Percentiles rank a stretch among this genome's conserved stretches.
Conservation (phyloP, 2,113 vertebrate genomes). For the Ciconia boyciana region DNA sequence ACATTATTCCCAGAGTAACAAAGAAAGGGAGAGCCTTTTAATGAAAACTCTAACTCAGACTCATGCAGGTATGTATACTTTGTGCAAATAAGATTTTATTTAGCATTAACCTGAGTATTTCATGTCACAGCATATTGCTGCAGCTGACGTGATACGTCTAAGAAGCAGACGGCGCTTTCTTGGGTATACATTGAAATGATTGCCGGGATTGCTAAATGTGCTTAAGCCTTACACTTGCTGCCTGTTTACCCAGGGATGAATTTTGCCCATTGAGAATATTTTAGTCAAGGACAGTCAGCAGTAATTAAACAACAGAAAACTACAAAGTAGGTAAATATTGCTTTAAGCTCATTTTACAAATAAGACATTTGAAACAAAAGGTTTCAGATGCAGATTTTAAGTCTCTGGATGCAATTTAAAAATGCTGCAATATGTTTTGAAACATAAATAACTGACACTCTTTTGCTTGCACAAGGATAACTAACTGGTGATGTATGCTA, state of each 20-base stretch:
- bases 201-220: background rate
- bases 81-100: background rate
- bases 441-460: background rate
- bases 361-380: background rate
- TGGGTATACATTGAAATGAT: background rate
- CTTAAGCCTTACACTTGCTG: background rate
- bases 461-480: background rate
- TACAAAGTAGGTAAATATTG: background rate
- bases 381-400: background rate
- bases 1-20: background rate
- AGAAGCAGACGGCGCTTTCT: background rate
- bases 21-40: background rate
- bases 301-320: background rate
- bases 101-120: background rate
- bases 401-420: background rate
- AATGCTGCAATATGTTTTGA: background rate
- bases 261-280: background rate
- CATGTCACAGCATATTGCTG: background rate
- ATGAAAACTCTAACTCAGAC: background rate
- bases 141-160: background rate
- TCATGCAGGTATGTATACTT: background rate
- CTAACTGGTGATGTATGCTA: background rate
- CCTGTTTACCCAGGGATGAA: background rate
- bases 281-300: background rate
- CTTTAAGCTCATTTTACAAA: background rate